A percentile compares a stretch with the other conserved stretches of the same genome.
Evolutionary conservation across 2,797 vertebrate genomes (phyloP).

Genomic region (Pangasius krempfi): DNA sequence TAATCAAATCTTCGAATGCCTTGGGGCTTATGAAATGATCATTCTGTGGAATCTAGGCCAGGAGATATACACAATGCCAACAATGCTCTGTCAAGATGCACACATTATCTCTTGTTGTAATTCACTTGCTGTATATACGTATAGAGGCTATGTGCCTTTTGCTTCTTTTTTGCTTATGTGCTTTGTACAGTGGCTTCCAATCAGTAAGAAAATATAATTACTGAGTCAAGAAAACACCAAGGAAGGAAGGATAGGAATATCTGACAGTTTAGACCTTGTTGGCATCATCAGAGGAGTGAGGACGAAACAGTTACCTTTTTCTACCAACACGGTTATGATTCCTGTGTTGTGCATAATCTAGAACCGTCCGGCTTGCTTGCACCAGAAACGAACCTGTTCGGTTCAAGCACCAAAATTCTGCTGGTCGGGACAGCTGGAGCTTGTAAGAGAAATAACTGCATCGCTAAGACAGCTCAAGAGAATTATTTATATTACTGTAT

Average conservation of each 20-base stretch:
- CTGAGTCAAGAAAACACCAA: neutral
- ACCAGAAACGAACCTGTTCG: neutral
- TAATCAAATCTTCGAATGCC: neutral
- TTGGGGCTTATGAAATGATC: neutral
- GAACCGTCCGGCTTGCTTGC: neutral
- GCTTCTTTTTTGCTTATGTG: neutral
- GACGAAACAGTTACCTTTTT: no score
- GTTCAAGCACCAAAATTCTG: neutral
- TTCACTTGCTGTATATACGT: neutral
- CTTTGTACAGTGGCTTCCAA: neutral
- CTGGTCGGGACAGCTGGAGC: neutral
- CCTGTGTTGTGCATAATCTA: neutral
- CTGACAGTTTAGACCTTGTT: neutral
- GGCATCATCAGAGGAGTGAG: neutral
- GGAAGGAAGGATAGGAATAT: neutral
- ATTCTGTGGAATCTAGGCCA: constrained; percentile 11
- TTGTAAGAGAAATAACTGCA: neutral
- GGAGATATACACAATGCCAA: neutral
- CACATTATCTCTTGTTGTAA: neutral
- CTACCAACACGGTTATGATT: neutral
- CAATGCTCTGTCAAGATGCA: neutral
- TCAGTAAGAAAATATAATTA: neutral
- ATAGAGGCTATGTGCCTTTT: neutral
- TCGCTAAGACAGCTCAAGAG: neutral
- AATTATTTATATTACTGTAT: neutral